Base-by-base conservation (phyloP, 2,113 vertebrate genomes). In the Numenius arquata region DNA sequence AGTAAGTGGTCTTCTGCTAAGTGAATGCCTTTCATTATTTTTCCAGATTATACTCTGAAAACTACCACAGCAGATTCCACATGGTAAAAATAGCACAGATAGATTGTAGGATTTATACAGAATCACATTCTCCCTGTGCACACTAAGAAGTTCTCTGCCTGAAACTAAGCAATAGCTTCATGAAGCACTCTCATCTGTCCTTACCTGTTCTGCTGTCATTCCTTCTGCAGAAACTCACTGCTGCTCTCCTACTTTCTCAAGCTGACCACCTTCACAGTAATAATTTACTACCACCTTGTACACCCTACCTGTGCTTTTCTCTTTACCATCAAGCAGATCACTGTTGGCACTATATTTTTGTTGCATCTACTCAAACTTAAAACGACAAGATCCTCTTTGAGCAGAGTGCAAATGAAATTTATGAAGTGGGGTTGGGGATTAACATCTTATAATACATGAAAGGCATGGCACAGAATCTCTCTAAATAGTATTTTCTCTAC, bases 21-120 rank as follows among this genome's bases (percentile, higher is more conserved):
- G 14, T 36, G 61, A 92, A 86, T 65, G 71, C 12, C 75, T 78
- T 74, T 84, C 10, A 84, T 95, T 93, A 67, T 76, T 97, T 92
- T 87, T 93, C 86, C 3, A 6, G 47, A 67, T 74, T 92, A 59
- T 87, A 41, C 38, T 50, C 41, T 88, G 38, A 71, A 80, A 84
- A 59, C 2, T 71, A 89, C 43, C 65, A 48, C 89, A 95, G 81
- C 40, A 71, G 29, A 84, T 74, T 86, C 55, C 52, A 74, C 2
- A 0, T 19, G 26, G 61, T 63, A 89, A 90, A 90, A 89, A 89
- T 21, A 91, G 9, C 41, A 92, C 45, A 90, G 25, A 34, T 89
- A 36, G 26, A 78, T 5, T 84, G 50, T 16, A 88, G 22, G 41
- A 74, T 83, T 86, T 76, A 74, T 66, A 80, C 1, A 77, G 52